Percentiles rank a stretch among this genome's conserved stretches.
These are phyloP conservation scores for Drosophila kuntzei DNA, from an alignment of 2,888 invertebrate species.

Conservation along the genomic window DNA sequence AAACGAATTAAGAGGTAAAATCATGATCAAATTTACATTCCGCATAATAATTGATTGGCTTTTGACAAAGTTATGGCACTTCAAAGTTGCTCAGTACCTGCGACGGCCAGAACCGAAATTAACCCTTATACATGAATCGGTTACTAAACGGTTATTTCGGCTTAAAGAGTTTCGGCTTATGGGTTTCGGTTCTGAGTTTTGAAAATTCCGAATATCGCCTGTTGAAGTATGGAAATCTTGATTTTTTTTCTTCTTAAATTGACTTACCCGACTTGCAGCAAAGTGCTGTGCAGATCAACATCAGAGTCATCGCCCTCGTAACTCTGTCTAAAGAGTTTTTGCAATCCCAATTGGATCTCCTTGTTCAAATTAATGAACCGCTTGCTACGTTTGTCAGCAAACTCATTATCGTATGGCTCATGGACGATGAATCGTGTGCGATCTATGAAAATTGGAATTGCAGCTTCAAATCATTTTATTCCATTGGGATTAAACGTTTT, in stretches of 20 bases:
- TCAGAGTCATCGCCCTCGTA: slow-evolving; percentile 62
- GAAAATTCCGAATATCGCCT: no score
- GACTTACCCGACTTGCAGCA: slow-evolving; percentile 79
- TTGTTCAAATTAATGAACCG: slow-evolving; percentile 65
- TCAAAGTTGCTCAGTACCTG: no score
- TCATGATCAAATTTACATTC: no score
- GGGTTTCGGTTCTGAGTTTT: no score
- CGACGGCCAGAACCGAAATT: no score
- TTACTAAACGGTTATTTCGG: no score
- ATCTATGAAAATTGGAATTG: slow-evolving; percentile 55
- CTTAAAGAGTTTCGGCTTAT: no score
- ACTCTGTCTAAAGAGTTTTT: slow-evolving; percentile 58
- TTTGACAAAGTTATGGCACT: no score
- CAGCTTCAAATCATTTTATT: not conserved
- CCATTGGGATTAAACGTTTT: slow-evolving; percentile 1
- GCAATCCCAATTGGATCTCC: slow-evolving; percentile 58
- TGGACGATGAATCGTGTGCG: slow-evolving; percentile 75
- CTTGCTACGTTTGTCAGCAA: slow-evolving; percentile 37
- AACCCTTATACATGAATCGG: no score
- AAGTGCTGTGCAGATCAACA: slow-evolving; percentile 56
- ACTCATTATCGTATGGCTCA: slow-evolving; percentile 74
- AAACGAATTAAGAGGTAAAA: no score
- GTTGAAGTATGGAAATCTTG: no score
- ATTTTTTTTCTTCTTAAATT: not conserved
- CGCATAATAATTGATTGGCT: no score